phyloP scores from a whole-genome alignment of 2,888 invertebrate species.

The Pachymerium ferrugineum region DNA sequence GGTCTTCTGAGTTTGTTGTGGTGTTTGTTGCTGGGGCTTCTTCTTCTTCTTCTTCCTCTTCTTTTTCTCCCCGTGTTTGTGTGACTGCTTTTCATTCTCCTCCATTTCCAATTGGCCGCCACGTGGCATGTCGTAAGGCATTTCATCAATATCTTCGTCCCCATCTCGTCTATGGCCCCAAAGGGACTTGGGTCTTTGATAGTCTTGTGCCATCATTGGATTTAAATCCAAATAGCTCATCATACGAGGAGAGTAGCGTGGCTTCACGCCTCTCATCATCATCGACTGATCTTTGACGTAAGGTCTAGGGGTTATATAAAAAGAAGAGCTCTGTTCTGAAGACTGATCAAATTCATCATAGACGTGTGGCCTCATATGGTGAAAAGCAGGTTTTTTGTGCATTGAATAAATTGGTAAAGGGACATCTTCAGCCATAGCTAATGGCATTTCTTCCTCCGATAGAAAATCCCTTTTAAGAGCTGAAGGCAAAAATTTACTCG shows the following conservation, averaged over 20 bases:
- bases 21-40: background rate
- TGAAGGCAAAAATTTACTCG: background rate
- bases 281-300: background rate
- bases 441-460: background rate
- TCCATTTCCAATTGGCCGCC: background rate
- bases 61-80: background rate
- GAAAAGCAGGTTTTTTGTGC: background rate
- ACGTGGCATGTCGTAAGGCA: background rate
- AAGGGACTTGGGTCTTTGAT: background rate
- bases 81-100: background rate
- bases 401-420: background rate
- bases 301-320: too few species aligned
- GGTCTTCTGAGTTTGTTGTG: background rate
- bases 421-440: background rate
- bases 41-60: slow-evolving; percentile 5
- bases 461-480: background rate
- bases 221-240: background rate
- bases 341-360: background rate
- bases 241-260: background rate
- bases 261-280: background rate
- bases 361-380: background rate
- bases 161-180: background rate
- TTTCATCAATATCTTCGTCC: background rate
- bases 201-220: background rate
- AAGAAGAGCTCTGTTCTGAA: background rate